Percentiles rank a stretch among this genome's conserved stretches.
phyloP scores from a whole-genome alignment of 2,113 vertebrate species.

The Sinocyclocheilus maitianheensis region DNA sequence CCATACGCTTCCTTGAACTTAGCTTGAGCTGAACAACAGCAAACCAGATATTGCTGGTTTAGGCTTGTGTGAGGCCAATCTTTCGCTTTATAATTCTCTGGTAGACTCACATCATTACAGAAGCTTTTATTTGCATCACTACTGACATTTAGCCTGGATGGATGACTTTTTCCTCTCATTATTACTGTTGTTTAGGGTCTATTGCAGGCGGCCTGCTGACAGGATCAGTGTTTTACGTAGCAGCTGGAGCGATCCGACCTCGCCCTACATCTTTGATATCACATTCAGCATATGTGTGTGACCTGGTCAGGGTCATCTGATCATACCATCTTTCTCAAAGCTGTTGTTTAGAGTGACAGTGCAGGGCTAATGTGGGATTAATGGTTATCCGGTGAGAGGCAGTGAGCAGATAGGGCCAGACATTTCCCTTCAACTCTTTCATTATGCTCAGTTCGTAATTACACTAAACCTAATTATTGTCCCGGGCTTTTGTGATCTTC shows the following conservation, averaged over 20 bases:
- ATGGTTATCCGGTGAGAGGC: constrained; percentile 57
- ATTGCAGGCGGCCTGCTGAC: not conserved
- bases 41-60: not conserved
- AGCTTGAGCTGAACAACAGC: not conserved
- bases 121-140: constrained; percentile 20
- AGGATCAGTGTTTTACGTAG: not conserved
- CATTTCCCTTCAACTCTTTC: constrained; percentile 72
- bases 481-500: constrained; percentile 80
- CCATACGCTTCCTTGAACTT: not conserved
- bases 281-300: not conserved
- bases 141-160: not conserved
- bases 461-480: constrained; percentile 80
- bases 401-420: constrained; percentile 69
- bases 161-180: not conserved
- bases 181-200: not conserved
- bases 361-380: constrained; percentile 59
- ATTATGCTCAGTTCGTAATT: constrained; percentile 72
- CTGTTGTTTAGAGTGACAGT: constrained; percentile 42
- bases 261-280: not conserved
- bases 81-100: not conserved
- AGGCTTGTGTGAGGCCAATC: not conserved
- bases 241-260: not conserved
- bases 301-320: constrained; percentile 19
- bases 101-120: not conserved
- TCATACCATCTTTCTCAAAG: constrained; percentile 12